A percentile compares a stretch with the other conserved stretches of the same genome.
These are phyloP conservation scores for Hetaerina americana DNA, from an alignment of 1,140 invertebrate genomes.

Conservation along the genomic window DNA sequence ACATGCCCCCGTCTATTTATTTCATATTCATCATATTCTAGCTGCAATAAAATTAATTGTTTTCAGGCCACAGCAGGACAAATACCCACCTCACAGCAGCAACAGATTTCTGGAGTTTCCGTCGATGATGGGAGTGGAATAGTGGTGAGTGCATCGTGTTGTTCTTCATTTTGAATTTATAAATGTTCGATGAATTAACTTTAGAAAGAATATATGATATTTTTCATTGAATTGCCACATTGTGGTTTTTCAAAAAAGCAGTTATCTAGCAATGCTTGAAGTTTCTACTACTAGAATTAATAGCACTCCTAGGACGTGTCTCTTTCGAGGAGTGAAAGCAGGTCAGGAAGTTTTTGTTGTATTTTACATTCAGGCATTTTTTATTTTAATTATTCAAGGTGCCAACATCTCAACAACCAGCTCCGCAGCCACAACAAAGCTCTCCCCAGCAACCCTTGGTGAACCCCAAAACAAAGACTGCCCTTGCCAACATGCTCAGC, in stretches of 20 bases:
- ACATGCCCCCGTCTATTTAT: too few species aligned
- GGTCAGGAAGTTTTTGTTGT: too few species aligned
- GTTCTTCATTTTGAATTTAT: background rate
- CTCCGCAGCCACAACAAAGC: conserved; percentile 20
- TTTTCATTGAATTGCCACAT: background rate
- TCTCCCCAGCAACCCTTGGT: conserved; percentile 38
- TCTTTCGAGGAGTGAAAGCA: too few species aligned
- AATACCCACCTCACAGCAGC: conserved; percentile 26
- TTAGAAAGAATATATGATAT: background rate
- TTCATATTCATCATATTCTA: too few species aligned
- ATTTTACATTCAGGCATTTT: too few species aligned
- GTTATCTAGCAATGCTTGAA: too few species aligned
- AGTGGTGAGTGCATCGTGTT: background rate
- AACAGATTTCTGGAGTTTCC: conserved; percentile 15
- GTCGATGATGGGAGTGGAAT: background rate
- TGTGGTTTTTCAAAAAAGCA: too few species aligned
- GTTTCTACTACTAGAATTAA: too few species aligned
- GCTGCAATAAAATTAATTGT: conserved; percentile 17
- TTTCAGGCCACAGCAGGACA: conserved; percentile 34
- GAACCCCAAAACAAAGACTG: conserved; percentile 88
- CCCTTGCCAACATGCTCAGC: conserved; percentile 85
- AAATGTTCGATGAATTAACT: background rate
- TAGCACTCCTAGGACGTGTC: too few species aligned
- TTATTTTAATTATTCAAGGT: conserved; percentile 16
- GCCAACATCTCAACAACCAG: conserved; percentile 39